These are phyloP conservation scores for Alitta virens DNA, from an alignment of 2,888 invertebrate genomes.

Conservation along the genomic window DNA sequence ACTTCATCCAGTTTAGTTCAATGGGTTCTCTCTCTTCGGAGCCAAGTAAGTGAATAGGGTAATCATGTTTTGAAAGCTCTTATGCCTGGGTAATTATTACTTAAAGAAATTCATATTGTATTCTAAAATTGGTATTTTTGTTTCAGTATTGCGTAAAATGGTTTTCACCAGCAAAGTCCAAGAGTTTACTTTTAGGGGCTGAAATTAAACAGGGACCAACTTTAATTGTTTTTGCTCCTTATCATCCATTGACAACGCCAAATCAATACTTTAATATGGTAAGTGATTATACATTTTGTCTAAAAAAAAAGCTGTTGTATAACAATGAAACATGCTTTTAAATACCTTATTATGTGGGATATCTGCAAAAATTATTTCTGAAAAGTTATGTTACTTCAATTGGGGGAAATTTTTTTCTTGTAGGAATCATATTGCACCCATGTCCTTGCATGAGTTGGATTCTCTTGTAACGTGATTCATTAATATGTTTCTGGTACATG, in stretches of 20 bases:
- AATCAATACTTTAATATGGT: conserved; percentile 73
- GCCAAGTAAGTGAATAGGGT: conserved; percentile 61
- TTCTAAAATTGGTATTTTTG: background rate
- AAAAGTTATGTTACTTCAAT: too few relatives aligned
- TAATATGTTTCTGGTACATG: too few relatives aligned
- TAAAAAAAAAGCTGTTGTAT: too few relatives aligned
- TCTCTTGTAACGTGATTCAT: too few relatives aligned
- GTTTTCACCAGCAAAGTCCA: conserved; percentile 71
- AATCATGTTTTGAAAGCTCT: background rate
- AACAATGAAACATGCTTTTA: too few relatives aligned
- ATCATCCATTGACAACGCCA: conserved; percentile 68
- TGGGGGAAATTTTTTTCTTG: too few relatives aligned
- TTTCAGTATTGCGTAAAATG: conserved; percentile 54
- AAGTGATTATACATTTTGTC: too few relatives aligned
- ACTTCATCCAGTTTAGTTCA: conserved; percentile 60
- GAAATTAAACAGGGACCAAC: conserved; percentile 71
- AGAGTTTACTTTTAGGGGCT: conserved; percentile 69
- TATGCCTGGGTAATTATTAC: background rate
- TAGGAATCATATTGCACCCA: too few relatives aligned
- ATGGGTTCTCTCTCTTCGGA: conserved; percentile 67
- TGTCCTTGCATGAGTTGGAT: too few relatives aligned
- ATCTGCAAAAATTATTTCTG: too few relatives aligned
- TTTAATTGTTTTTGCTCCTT: conserved; percentile 75
- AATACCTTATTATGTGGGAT: too few relatives aligned
- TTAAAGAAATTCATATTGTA: background rate